Base-by-base conservation (phyloP, 2,797 vertebrate species). In the Coccyzus lansbergi region DNA sequence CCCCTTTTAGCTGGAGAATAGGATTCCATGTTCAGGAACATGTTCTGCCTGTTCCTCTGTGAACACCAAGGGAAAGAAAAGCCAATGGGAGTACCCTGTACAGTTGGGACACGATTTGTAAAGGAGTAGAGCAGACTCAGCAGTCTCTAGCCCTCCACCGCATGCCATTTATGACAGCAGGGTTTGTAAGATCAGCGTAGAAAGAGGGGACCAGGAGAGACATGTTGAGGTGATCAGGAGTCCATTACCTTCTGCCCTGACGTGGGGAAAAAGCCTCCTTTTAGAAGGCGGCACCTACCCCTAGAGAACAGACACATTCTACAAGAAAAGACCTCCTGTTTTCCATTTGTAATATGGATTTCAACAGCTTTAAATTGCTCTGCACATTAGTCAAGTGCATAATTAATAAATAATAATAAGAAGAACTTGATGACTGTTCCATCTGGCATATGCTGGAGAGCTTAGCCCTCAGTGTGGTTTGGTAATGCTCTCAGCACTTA, bases 341-440 rank as follows among this genome's bases (percentile, higher is more conserved):
- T 83, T 93, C 88, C 89, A 22, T 81, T 92, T 52, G 12, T 62
- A 86, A 81, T 62, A 79, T 68, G 83, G 69, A 68, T 94, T 95
- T 94, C 90, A 95, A 75, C 83, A 25, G 89, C 46, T 12, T 38
- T 71, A 95, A 93, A 96, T 84, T 92, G 84, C 76, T 90, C 74
- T 91, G 71, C 67, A 58, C 91, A 93, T 95, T 94, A 97, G 77
- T 84, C 91, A 93, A 90, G 87, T 93, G 86, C 93, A 82, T 93
- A 95, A 97, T 97, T 95, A 96, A 97, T 97, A 96, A 96, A 95
- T 95, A 95, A 96, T 95, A 97, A 91, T 95, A 95, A 96, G 79
- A 96, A 96, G 79, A 82, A 84, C 80, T 90, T 46, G 67, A 92
- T 91, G 89, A 59, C 0, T 1, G 80, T 90, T 96, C 93, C 91